Conservation (phyloP, 1,140 invertebrate species). For the Drosophila navojoa region DNA sequence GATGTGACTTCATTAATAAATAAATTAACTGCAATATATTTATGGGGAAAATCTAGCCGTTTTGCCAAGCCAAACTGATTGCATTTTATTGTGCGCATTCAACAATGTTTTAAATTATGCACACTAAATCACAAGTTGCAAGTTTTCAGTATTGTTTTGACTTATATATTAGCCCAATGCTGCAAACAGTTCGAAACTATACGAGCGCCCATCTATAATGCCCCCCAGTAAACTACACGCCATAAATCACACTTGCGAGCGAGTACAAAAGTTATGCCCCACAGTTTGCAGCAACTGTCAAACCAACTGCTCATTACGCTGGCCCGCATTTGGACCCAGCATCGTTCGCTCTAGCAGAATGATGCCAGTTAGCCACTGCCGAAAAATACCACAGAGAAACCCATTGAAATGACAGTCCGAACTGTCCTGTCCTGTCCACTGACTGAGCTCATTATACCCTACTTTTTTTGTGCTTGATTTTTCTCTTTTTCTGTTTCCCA, state of each 20-base stretch:
- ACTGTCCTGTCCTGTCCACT: constrained; percentile 21
- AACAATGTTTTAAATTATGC: constrained; percentile 36
- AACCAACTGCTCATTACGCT: constrained; percentile 76
- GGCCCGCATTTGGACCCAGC: constrained; percentile 18
- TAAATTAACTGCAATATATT: constrained; percentile 10
- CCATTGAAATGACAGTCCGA: constrained; percentile 29
- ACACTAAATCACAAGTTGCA: constrained; percentile 37
- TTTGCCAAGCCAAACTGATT: not conserved
- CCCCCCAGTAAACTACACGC: constrained; percentile 40
- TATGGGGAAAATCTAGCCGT: not conserved
- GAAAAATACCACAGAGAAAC: constrained; percentile 29
- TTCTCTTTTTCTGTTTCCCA: not conserved
- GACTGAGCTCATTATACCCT: constrained; percentile 67
- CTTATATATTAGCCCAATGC: constrained; percentile 43
- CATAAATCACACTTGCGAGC: constrained; percentile 66
- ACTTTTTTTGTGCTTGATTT: constrained; percentile 51
- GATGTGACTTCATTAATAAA: constrained; percentile 5
- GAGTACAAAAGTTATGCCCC: constrained; percentile 66
- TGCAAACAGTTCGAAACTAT: constrained; percentile 49
- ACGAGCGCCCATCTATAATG: constrained; percentile 58
- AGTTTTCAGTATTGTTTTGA: constrained; percentile 48
- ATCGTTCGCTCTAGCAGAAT: not conserved
- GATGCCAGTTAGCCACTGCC: constrained; percentile 16
- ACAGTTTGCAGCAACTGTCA: constrained; percentile 72
- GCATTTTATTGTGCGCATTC: constrained; percentile 23